A percentile compares a stretch with the other conserved stretches of the same genome.
These are phyloP conservation scores for Elmis aenea DNA, from an alignment of 2,888 invertebrate genomes.

Conservation along the genomic window DNA sequence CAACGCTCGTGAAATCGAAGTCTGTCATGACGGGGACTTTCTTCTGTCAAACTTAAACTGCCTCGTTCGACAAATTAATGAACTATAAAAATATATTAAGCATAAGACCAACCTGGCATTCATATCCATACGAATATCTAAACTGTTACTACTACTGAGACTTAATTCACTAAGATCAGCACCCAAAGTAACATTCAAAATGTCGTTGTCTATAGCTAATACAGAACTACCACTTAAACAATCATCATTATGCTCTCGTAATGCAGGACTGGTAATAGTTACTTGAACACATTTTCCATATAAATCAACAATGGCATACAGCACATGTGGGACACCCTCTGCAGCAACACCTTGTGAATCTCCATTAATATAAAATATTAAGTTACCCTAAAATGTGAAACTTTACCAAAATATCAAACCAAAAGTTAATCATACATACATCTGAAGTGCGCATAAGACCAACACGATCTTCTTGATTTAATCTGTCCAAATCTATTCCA, in stretches of 20 bases:
- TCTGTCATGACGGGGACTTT: constrained; percentile 51
- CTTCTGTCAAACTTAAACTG: constrained; percentile 43
- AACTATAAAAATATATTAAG: background rate
- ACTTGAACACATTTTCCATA: constrained; percentile 82
- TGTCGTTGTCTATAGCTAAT: constrained; percentile 45
- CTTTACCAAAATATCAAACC: constrained; percentile 3
- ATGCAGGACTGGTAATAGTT: constrained; percentile 51
- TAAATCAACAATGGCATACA: constrained; percentile 75
- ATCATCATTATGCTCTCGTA: constrained; percentile 46
- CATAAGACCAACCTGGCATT: constrained; percentile 37
- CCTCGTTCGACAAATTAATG: background rate
- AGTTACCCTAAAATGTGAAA: constrained; percentile 57
- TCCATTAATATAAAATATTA: constrained; percentile 86
- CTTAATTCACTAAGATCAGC: constrained; percentile 46
- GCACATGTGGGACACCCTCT: constrained; percentile 64
- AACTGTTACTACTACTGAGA: constrained; percentile 45
- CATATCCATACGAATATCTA: constrained; percentile 47
- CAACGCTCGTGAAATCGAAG: constrained; percentile 83
- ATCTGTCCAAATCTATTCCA: constrained; percentile 76
- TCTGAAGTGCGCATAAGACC: constrained; percentile 79
- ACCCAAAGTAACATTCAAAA: constrained; percentile 44
- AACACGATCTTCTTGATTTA: constrained; percentile 76
- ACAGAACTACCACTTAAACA: constrained; percentile 47
- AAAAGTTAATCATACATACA: constrained; percentile 45
- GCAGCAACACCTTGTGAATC: constrained; percentile 85